Base-by-base conservation (phyloP, 92 coral and sea anemone species). In the Pocillopora meandrina region DNA sequence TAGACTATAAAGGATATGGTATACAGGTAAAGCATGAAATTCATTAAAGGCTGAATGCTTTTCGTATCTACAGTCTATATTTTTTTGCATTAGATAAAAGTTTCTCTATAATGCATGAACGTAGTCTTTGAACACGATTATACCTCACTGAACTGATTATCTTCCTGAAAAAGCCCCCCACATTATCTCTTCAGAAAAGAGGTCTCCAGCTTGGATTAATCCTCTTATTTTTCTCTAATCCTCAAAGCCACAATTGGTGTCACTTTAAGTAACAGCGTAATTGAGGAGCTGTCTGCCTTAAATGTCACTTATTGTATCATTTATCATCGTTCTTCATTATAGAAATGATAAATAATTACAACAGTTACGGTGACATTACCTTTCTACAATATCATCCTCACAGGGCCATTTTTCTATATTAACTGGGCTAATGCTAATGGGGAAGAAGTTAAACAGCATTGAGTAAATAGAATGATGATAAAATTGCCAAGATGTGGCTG, bases 301-400 rank as follows among this genome's bases (percentile, higher is more conserved):
- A n/a, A 59, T 59, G 69, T 77, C 77, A 81, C 77, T 67, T 34
- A 59, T 59, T 71, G 77, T 70, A 81, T 81, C 77, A 81, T 81
- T 81, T 81, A 81, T 81, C 85, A 81, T 71, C 15, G 5, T 19
- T 9, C 69, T 69, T 81, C 21, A 10, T 34, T 2, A 59, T n/a
- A 36, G 77, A 11, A 7, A 42, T 81, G 85, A 81, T 81, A 81
- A 71, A 71, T 71, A 70, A 71, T 71, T 70, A 42, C 77, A 81
- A 57, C 59, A 36, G 58, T n/a, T 70, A 19, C 34, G 18, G 84
- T 58, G 67, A 70, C 76, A 82, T 73, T 72, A 72, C 71, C 79
- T 82, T 72, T 15, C 77, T 70, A 81, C 60, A 11, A 57, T 81
- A 70, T 33, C 85, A 69, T 71, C 85, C 61, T 81, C 31, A 70